Percentiles rank a stretch among this genome's conserved stretches.
Evolutionary conservation across 2,888 invertebrate genomes (phyloP).

Genomic region (Acanthosepion pharaonis): DNA sequence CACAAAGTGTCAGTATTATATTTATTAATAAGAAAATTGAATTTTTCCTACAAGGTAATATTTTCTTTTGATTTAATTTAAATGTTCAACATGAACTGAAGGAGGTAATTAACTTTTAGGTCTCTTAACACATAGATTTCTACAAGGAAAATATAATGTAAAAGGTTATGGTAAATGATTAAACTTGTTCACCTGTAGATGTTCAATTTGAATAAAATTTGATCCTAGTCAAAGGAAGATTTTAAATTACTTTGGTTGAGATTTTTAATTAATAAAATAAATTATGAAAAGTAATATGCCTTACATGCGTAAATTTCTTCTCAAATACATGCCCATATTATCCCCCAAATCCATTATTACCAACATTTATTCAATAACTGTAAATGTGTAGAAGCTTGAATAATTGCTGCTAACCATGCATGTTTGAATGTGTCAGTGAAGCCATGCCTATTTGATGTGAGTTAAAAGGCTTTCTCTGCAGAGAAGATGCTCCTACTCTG

Average conservation of each 20-base stretch:
- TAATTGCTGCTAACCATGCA: not conserved
- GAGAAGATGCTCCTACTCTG: not conserved
- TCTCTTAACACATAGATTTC: too few species aligned
- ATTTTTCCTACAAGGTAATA: too few species aligned
- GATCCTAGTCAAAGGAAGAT: not conserved
- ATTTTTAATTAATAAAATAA: not conserved
- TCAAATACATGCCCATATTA: not conserved
- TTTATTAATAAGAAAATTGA: too few species aligned
- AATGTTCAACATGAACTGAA: too few species aligned
- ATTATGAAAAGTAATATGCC: not conserved
- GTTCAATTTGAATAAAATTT: too few species aligned
- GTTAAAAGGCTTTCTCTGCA: not conserved
- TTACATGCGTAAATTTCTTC: not conserved
- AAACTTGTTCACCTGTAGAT: too few species aligned
- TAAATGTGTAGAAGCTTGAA: not conserved
- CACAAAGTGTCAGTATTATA: too few species aligned
- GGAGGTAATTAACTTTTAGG: too few species aligned
- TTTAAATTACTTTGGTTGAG: not conserved
- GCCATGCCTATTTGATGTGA: not conserved
- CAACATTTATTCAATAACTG: not conserved
- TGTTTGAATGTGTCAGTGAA: not conserved
- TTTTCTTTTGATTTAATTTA: too few species aligned
- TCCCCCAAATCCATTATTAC: not conserved
- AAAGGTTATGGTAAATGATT: too few species aligned
- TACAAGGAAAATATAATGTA: too few species aligned